These are phyloP conservation scores for Erpobdella octoculata DNA, from an alignment of 2,888 invertebrate species.

Conservation along the genomic window DNA sequence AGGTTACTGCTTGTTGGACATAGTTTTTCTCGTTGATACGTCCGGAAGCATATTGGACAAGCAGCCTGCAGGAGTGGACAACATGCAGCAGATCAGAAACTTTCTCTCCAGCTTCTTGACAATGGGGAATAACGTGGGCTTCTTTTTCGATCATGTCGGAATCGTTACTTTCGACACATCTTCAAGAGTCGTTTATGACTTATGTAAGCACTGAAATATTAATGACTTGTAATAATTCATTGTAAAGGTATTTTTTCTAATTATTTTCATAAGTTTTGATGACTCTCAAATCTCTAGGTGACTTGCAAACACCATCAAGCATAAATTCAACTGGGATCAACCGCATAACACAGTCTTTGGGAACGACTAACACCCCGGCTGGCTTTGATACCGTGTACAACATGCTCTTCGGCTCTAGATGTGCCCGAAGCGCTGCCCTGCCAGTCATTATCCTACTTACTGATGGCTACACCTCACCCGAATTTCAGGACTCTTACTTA, in stretches of 20 bases:
- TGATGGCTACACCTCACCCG: constrained; percentile 28
- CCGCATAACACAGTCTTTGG: constrained; percentile 6
- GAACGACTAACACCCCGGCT: constrained; percentile 30
- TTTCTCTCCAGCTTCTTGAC: constrained; percentile 8
- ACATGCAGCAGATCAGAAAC: constrained; percentile 22
- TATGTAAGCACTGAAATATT: constrained; percentile 23
- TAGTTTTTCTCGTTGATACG: constrained; percentile 30
- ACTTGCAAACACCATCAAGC: constrained; percentile 2
- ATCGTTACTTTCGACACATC: constrained; percentile 30
- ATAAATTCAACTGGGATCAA: constrained; percentile 23
- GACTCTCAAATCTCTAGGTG: not conserved
- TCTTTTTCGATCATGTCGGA: constrained; percentile 28
- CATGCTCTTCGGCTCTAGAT: constrained; percentile 22
- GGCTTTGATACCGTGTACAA: constrained; percentile 21
- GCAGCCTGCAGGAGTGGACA: constrained; percentile 27
- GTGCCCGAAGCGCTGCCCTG: constrained; percentile 21
- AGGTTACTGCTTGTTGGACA: constrained; percentile 31
- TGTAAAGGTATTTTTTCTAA: no score
- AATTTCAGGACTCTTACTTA: constrained; percentile 2
- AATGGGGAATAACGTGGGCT: constrained; percentile 8
- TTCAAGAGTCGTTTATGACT: constrained; percentile 22
- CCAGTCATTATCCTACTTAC: constrained; percentile 27
- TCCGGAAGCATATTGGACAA: constrained; percentile 32
- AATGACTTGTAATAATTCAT: no score
- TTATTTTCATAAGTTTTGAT: no score